Conservation (phyloP, 2,113 vertebrate genomes). For the Mesoclemmys tuberculata region DNA sequence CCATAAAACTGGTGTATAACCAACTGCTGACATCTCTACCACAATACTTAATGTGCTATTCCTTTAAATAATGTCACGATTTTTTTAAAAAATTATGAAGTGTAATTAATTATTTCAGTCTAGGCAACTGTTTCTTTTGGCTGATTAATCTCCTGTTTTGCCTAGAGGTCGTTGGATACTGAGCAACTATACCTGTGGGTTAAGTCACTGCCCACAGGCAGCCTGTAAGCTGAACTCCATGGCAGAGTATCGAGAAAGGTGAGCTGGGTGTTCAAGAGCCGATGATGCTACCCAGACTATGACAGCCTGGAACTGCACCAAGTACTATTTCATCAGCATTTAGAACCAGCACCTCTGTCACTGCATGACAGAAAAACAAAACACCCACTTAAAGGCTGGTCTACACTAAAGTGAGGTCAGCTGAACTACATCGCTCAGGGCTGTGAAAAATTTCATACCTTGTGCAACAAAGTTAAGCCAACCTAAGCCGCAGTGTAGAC, state of each 20-base stretch:
- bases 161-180: neutral
- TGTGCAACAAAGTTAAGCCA: neutral
- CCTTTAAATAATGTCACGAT: neutral
- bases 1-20: neutral
- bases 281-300: neutral
- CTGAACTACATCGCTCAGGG: neutral
- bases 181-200: neutral
- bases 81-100: neutral
- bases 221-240: neutral
- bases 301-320: neutral
- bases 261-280: neutral
- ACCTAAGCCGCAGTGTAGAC: neutral
- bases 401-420: neutral
- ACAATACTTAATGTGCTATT: rapidly evolving
- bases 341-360: neutral
- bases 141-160: neutral
- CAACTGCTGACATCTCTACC: neutral
- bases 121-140: neutral
- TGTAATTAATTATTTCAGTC: rapidly evolving
- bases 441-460: neutral
- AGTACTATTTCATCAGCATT: neutral
- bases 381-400: neutral
- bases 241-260: neutral
- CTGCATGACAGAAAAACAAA: neutral
- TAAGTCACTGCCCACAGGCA: neutral